Evolutionary conservation across 2,888 invertebrate species (phyloP).

Genomic region (Idaea straminata): DNA sequence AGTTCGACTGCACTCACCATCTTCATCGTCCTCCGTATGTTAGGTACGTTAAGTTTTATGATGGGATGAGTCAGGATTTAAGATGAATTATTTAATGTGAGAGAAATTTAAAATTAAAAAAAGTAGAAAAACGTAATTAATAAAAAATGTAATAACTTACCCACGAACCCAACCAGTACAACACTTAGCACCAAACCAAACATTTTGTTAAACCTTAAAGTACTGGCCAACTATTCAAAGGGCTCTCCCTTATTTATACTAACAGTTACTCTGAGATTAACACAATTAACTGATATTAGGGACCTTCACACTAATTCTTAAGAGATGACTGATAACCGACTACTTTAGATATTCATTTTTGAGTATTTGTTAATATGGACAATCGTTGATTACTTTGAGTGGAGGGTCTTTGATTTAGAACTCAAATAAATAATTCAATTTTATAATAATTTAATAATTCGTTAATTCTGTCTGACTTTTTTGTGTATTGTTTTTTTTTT

Average conservation of each 20-base stretch:
- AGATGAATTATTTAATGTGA: neutral
- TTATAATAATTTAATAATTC: too few species aligned
- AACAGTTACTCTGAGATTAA: constrained; percentile 45
- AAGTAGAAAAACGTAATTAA: constrained; percentile 4
- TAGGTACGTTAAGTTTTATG: too few species aligned
- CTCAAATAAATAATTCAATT: neutral
- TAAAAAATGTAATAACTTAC: constrained; percentile 19
- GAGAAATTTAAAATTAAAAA: neutral
- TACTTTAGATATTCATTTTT: constrained; percentile 20
- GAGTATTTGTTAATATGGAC: constrained; percentile 24
- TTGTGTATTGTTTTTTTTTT: too few species aligned
- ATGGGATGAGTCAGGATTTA: too few species aligned
- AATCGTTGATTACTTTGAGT: constrained; percentile 2
- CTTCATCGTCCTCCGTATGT: too few species aligned
- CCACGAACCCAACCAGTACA: constrained; percentile 27
- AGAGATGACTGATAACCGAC: constrained; percentile 45
- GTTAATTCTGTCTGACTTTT: too few species aligned
- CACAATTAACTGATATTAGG: constrained; percentile 55
- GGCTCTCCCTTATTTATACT: constrained; percentile 26
- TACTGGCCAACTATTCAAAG: constrained; percentile 20
- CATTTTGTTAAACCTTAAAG: constrained; percentile 22
- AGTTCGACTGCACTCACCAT: too few species aligned
- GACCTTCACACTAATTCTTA: constrained; percentile 65
- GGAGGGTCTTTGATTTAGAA: neutral
- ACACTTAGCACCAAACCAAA: constrained; percentile 23